Percentiles rank a stretch among this genome's conserved stretches.
phyloP scores from a whole-genome alignment of 2,797 vertebrate species.

The Crocodylus rhombifer region DNA sequence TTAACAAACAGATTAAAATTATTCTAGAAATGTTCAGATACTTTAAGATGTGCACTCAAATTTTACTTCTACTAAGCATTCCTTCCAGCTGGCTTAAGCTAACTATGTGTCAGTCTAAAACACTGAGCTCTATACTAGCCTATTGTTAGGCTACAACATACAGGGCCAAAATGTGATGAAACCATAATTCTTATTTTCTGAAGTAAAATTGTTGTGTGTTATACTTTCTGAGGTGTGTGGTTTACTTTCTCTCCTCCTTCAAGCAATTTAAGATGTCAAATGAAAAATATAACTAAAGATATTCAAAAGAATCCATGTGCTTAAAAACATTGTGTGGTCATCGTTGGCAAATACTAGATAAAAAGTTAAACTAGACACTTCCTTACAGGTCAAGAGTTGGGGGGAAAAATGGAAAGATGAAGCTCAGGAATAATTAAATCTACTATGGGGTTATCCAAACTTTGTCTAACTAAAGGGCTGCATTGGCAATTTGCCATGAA shows the following conservation, averaged over 20 bases:
- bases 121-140: constrained; percentile 47
- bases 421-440: constrained; percentile 57
- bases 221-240: constrained; percentile 45
- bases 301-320: constrained; percentile 48
- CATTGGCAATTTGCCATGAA: background rate
- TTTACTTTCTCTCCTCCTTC: constrained; percentile 65
- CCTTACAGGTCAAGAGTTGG: constrained; percentile 73
- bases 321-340: constrained; percentile 55
- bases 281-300: constrained; percentile 69
- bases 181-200: constrained; percentile 60
- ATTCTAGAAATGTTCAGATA: constrained; percentile 65
- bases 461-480: constrained; percentile 26
- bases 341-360: constrained; percentile 59
- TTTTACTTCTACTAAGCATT: constrained; percentile 61
- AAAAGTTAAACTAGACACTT: constrained; percentile 66
- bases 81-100: constrained; percentile 64
- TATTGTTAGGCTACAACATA: constrained; percentile 47
- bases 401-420: constrained; percentile 48
- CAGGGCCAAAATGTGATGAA: constrained; percentile 52
- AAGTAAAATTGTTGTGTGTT: constrained; percentile 44
- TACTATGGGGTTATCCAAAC: constrained; percentile 63
- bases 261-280: constrained; percentile 71
- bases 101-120: constrained; percentile 55
- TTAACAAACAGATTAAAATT: constrained; percentile 62
- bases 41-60: constrained; percentile 61